Conservation (phyloP, 2,113 vertebrate species). For the Bubo bubo region DNA sequence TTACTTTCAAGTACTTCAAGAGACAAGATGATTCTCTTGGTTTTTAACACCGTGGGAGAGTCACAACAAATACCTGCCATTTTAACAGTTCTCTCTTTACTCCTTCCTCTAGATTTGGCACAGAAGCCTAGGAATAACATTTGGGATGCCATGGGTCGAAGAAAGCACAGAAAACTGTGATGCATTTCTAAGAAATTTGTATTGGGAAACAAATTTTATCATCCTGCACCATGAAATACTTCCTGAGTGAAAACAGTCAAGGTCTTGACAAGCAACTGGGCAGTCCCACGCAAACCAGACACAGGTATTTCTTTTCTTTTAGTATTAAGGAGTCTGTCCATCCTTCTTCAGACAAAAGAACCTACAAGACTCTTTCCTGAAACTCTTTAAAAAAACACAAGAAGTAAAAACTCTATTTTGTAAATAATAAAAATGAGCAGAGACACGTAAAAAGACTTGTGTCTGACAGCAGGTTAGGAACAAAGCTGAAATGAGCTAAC, state of each 20-base stretch:
- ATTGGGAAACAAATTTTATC: not conserved
- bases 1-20: not conserved
- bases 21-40: not conserved
- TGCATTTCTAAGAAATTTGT: not conserved
- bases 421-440: not conserved
- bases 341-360: not conserved
- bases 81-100: not conserved
- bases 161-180: not conserved
- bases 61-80: not conserved
- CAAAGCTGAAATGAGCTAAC: not conserved
- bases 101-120: not conserved
- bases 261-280: not conserved
- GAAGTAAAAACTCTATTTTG: not conserved
- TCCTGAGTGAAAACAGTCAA: not conserved
- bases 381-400: not conserved
- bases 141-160: not conserved
- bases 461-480: not conserved
- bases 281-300: not conserved
- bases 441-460: not conserved
- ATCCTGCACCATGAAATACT: not conserved
- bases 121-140: not conserved
- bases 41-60: not conserved
- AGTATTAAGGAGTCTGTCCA: not conserved
- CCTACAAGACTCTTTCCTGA: not conserved
- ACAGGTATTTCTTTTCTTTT: not conserved